These are phyloP conservation scores for Coturnix japonica DNA, from an alignment of 2,113 vertebrate genomes.

Conservation along the genomic window DNA sequence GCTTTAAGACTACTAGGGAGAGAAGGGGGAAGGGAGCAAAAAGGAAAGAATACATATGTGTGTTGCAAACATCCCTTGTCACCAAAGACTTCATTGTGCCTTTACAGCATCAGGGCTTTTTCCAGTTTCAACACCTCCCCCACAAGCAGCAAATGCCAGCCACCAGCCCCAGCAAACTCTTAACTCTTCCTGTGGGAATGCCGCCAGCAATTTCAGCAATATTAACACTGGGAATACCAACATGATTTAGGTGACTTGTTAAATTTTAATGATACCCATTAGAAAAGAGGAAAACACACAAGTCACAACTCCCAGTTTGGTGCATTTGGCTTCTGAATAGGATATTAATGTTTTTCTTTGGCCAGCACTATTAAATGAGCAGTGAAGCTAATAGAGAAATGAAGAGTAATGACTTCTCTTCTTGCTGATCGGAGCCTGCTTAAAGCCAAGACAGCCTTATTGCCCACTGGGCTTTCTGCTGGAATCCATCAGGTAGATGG, in stretches of 20 bases:
- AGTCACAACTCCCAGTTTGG: slow-evolving; percentile 6
- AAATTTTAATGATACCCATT: slow-evolving; percentile 72
- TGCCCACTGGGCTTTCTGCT: not conserved
- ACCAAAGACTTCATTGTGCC: not conserved
- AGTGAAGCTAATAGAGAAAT: slow-evolving; percentile 23
- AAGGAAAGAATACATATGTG: not conserved
- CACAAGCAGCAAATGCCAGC: not conserved
- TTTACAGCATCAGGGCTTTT: slow-evolving; percentile 12
- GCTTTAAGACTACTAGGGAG: not conserved
- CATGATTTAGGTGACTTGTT: slow-evolving; percentile 67
- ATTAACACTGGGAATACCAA: slow-evolving; percentile 66
- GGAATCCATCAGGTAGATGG: slow-evolving; percentile 1
- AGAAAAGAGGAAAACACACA: slow-evolving; percentile 42
- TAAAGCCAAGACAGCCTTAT: not conserved
- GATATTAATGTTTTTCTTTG: slow-evolving; percentile 39
- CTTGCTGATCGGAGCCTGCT: not conserved
- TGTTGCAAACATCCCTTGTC: not conserved
- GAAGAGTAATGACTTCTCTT: not conserved
- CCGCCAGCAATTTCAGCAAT: slow-evolving; percentile 53
- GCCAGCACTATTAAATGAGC: not conserved
- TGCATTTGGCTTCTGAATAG: not conserved
- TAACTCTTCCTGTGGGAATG: slow-evolving; percentile 61
- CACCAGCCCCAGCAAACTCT: not conserved
- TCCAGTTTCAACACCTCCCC: slow-evolving; percentile 1
- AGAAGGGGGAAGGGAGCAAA: not conserved